Base-by-base conservation (phyloP, 1,140 invertebrate genomes). In the Pseudomyrmex pallidus region DNA sequence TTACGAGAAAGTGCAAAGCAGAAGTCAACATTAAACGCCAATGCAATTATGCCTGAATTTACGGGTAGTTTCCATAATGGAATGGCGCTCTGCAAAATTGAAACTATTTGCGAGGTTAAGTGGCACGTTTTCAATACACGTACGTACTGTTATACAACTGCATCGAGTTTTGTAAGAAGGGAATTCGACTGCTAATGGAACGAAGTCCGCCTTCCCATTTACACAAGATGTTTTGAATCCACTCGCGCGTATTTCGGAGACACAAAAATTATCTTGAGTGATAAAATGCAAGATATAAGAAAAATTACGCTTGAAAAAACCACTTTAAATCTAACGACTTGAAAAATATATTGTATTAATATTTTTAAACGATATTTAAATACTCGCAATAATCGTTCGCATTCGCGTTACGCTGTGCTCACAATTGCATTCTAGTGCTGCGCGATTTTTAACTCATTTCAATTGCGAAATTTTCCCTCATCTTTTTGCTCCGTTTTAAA, bases 131-230 rank as follows among this genome's bases (percentile, higher is more conserved):
- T 44, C 15, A 15, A 66, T 56, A 54, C 22, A 62, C 2, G 15
- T 61, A 15, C 17, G 46, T 25, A 25, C 13, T 25, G 13, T 35
- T 35, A 4, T 56, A 63, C 2, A 50, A 64, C 44, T 77, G 2
- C 17, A 46, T 10, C 48, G 7, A 54, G n/a, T 67, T 67, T 56
- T 56, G 52, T 56, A 44, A 56, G 17, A 77, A 64, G 7, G 5
- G 35, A 57, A 1, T 67, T 66, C 50, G 46, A 59, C 13, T 77
- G 25, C n/a, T 64, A 44, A 35, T 66, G 5, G 4, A 66, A 77
- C 13, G 44, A 56, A 54, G 17, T 67, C 15, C 2, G 46, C 15
- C 50, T 74, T 74, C 13, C 1, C 17, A 56, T 13, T 63, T 74
- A 62, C 15, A 62, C 9, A 74, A n/a, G 20, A 2, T 74, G 17